Conservation (phyloP, 1,140 invertebrate genomes). For the Cryptotermes secundus region DNA sequence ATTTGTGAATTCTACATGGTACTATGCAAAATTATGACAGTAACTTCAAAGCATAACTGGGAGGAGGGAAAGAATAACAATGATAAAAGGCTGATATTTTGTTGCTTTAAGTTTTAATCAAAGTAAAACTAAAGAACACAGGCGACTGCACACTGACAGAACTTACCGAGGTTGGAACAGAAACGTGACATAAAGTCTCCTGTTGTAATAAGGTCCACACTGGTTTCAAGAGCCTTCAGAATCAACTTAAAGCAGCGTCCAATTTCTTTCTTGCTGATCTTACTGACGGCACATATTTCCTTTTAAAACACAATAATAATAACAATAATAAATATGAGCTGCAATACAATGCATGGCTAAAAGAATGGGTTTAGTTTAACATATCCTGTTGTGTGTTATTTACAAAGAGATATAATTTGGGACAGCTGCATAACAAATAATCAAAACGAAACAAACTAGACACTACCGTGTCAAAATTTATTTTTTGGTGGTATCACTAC, state of each 20-base stretch:
- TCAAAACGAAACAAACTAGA: no score
- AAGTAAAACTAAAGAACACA: no score
- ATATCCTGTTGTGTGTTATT: neutral
- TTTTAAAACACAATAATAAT: constrained; percentile 41
- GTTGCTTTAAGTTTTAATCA: no score
- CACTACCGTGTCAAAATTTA: no score
- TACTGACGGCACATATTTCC: constrained; percentile 98
- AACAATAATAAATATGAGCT: neutral
- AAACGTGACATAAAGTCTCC: constrained; percentile 98
- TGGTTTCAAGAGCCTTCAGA: constrained; percentile 88
- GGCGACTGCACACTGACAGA: no score
- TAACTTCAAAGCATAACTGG: no score
- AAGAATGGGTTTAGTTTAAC: neutral
- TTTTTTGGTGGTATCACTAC: no score
- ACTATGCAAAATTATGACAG: no score
- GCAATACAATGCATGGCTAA: constrained; percentile 20
- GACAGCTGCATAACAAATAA: neutral
- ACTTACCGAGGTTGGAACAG: constrained; percentile 73
- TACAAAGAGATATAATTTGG: no score
- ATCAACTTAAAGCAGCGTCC: constrained; percentile 96
- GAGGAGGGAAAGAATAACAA: no score
- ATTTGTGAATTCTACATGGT: no score
- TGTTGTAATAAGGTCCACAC: constrained; percentile 96
- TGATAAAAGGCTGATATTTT: no score
- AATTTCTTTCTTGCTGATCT: constrained; percentile 99